These are phyloP conservation scores for Dynastes grantii DNA, from an alignment of 2,888 invertebrate species.

Conservation along the genomic window DNA sequence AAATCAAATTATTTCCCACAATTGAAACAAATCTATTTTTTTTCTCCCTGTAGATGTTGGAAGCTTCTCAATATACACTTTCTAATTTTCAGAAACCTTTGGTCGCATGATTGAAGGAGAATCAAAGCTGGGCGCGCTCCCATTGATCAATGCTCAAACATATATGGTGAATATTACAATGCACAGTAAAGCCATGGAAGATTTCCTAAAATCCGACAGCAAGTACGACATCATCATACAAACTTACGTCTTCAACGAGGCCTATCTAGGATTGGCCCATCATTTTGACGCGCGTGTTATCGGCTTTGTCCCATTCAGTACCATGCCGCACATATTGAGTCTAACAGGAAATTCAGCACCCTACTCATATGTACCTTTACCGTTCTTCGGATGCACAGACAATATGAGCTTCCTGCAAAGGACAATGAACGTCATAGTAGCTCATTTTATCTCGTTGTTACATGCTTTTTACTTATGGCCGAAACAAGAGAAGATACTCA, in stretches of 20 bases:
- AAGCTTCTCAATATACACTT: background rate
- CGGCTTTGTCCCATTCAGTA: slow-evolving; percentile 61
- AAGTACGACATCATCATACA: slow-evolving; percentile 48
- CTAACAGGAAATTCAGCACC: slow-evolving; percentile 63
- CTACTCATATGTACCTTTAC: slow-evolving; percentile 12
- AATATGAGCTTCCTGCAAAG: too few species aligned
- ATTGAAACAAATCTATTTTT: too few species aligned
- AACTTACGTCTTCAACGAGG: slow-evolving; percentile 30
- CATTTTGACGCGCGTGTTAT: slow-evolving; percentile 65
- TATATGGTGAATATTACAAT: slow-evolving; percentile 16
- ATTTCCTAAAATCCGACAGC: slow-evolving; percentile 34
- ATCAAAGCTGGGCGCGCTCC: slow-evolving; percentile 14
- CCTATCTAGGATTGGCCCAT: slow-evolving; percentile 56
- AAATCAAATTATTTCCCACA: too few species aligned
- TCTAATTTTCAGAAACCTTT: slow-evolving; percentile 26
- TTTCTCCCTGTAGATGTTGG: too few species aligned
- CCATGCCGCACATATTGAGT: slow-evolving; percentile 58
- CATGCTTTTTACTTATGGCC: slow-evolving; percentile 29
- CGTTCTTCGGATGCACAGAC: too few species aligned
- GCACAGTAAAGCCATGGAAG: slow-evolving; percentile 19
- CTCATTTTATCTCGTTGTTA: too few species aligned
- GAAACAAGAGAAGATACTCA: slow-evolving; percentile 44
- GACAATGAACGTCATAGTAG: too few species aligned
- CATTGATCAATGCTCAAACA: slow-evolving; percentile 3
- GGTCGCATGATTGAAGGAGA: background rate